These are phyloP conservation scores for Listronotus bonariensis DNA, from an alignment of 1,140 invertebrate genomes.

Conservation along the genomic window DNA sequence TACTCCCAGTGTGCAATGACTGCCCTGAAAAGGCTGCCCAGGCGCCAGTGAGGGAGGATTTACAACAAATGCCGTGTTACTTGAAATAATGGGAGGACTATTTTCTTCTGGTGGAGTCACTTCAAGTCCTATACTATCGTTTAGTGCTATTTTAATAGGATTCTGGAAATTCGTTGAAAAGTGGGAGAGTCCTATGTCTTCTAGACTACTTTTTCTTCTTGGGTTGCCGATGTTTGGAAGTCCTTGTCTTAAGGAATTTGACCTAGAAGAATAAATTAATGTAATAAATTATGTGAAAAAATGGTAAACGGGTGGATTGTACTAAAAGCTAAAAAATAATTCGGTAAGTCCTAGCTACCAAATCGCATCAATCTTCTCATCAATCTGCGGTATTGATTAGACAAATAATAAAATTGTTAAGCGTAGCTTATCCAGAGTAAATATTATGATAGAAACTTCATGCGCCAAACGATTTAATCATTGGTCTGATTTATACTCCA, in stretches of 20 bases:
- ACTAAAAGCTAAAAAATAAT: too few species aligned
- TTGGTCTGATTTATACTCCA: too few species aligned
- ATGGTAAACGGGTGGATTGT: too few species aligned
- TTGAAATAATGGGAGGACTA: slow-evolving; percentile 57
- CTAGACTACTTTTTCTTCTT: slow-evolving; percentile 77
- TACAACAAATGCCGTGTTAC: slow-evolving; percentile 63
- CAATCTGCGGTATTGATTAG: too few species aligned
- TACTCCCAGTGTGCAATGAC: slow-evolving; percentile 41
- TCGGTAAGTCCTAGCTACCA: too few species aligned
- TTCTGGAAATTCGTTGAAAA: slow-evolving; percentile 68
- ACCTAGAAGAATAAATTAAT: slow-evolving; percentile 47
- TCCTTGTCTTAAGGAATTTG: slow-evolving; percentile 80
- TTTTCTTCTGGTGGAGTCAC: slow-evolving; percentile 76
- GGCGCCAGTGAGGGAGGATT: slow-evolving; percentile 59
- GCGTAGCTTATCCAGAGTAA: too few species aligned
- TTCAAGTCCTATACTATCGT: slow-evolving; percentile 83
- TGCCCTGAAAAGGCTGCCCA: slow-evolving; percentile 31
- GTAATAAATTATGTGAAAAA: too few species aligned
- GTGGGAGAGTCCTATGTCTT: slow-evolving; percentile 82
- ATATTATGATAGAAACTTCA: too few species aligned
- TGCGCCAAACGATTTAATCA: too few species aligned
- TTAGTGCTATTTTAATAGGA: slow-evolving; percentile 81
- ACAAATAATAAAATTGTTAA: too few species aligned
- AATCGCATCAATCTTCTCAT: too few species aligned
- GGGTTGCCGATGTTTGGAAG: slow-evolving; percentile 59